Evolutionary conservation across 2,113 vertebrate genomes (phyloP), one percentile per base, ranked within the genome.

Genomic region (Plecotus auritus): DNA sequence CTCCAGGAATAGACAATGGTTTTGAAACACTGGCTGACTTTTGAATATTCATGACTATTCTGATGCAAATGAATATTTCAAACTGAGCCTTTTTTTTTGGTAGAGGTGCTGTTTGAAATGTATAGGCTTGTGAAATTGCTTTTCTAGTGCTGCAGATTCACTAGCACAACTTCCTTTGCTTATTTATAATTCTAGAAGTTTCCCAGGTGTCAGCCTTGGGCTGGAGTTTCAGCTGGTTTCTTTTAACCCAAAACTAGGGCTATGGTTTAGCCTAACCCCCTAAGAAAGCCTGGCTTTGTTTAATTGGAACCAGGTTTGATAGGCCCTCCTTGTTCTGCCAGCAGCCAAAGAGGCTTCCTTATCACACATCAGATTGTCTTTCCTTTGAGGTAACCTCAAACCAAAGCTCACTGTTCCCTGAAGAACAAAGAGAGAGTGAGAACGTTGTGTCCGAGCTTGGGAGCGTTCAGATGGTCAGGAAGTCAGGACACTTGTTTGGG

Each of bases 41-140:
- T 94, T 98, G 97, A 97, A 98, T 98, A 98, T 98, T 98, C 97
- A 98, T 97, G 89, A 85, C 94, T 97, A 97, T 97, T 97, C 96
- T 97, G 81, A 98, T 98, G 97, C 96, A 97, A 98, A 97, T 97
- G 97, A 95, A 91, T 45, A 86, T 92, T 88, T 96, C 96, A 91
- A 85, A 89, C 88, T 81, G 96, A 97, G 94, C 80, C 92, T 69
- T 32, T 94, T 93, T 74, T 35, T 95, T 94, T 94, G 81, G 66
- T 84, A 76, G 91, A 96, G 94, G 95, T 96, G 93, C 91, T 64
- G 8, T 69, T 96, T 72, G 94, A 96, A 95, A 78, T 73, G 22
- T 88, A 88, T 88, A 94, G 4, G 49, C 81, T 94, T 94, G 87
- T 89, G 91, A 95, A 95, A 95, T 91, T 61, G 86, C 91, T 93